Percentiles rank a stretch among this genome's conserved stretches.
Conservation (phyloP, 2,888 invertebrate genomes). For the Orchestes rusci region DNA sequence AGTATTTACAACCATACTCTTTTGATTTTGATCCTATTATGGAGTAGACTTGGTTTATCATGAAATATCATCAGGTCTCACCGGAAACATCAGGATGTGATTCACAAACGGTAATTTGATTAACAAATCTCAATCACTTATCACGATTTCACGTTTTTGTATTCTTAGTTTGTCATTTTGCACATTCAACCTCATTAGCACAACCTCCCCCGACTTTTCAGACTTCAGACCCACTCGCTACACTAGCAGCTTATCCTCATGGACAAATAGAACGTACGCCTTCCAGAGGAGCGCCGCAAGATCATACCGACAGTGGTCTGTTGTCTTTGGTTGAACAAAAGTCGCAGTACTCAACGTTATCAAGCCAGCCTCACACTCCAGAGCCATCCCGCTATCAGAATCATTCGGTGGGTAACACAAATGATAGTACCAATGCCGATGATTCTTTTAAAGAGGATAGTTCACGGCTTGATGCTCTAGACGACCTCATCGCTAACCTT, state of each 20-base stretch:
- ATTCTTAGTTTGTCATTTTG: background rate
- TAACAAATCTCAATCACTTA: background rate
- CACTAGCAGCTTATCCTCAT: slow-evolving; percentile 40
- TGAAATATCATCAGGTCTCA: no score
- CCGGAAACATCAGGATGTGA: background rate
- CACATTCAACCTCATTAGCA: slow-evolving; percentile 6
- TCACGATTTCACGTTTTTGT: background rate
- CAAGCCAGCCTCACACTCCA: slow-evolving; percentile 15
- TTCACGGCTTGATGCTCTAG: slow-evolving; percentile 41
- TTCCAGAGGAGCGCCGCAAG: slow-evolving; percentile 29
- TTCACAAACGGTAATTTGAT: background rate
- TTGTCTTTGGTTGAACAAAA: slow-evolving; percentile 40
- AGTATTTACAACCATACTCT: slow-evolving; percentile 9
- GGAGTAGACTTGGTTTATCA: no score
- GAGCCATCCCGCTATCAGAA: slow-evolving; percentile 29
- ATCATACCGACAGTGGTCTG: slow-evolving; percentile 38
- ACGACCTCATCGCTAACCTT: slow-evolving; percentile 45
- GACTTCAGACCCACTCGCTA: slow-evolving; percentile 36
- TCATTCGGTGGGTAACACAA: slow-evolving; percentile 43
- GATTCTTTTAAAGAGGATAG: slow-evolving; percentile 31
- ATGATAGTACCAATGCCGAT: slow-evolving; percentile 23
- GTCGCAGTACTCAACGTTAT: slow-evolving; percentile 25
- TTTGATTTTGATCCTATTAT: no score
- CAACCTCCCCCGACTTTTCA: slow-evolving; percentile 28
- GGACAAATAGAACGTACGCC: slow-evolving; percentile 36